phyloP scores from a whole-genome alignment of 2,797 vertebrate species.

The Notolabrus celidotus region DNA sequence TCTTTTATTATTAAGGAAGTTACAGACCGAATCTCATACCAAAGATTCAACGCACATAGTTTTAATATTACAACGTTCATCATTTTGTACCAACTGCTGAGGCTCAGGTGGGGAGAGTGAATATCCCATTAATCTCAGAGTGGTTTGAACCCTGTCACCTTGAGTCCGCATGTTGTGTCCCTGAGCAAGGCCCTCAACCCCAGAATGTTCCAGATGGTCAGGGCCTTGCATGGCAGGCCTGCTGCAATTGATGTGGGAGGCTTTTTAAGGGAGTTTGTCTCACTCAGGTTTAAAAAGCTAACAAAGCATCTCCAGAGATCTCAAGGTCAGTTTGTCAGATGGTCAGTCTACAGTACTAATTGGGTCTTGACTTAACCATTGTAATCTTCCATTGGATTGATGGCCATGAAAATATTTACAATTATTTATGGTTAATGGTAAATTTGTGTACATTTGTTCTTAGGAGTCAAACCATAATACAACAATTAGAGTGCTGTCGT shows the following conservation, averaged over 20 bases:
- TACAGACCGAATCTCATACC: background rate
- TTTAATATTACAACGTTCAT: slow-evolving; percentile 1
- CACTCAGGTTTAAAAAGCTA: slow-evolving; percentile 5
- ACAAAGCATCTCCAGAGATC: slow-evolving; percentile 2
- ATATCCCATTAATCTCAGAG: slow-evolving; percentile 1
- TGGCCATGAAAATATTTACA: too few relatives aligned
- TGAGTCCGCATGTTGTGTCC: background rate
- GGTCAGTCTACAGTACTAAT: too few relatives aligned
- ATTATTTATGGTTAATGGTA: too few relatives aligned
- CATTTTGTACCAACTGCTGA: background rate
- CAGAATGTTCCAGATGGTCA: slow-evolving; percentile 7
- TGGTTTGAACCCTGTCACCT: background rate
- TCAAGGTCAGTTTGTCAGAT: background rate
- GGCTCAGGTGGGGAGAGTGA: slow-evolving; percentile 27
- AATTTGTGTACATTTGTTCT: too few relatives aligned
- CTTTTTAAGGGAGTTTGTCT: slow-evolving; percentile 9
- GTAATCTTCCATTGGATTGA: too few relatives aligned
- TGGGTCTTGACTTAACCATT: too few relatives aligned
- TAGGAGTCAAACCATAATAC: too few relatives aligned
- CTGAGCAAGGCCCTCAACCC: background rate
- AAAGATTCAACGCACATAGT: background rate
- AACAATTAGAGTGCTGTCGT: too few relatives aligned
- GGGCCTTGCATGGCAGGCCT: background rate
- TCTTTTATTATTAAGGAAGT: slow-evolving; percentile 17
- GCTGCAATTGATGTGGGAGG: background rate